Evolutionary conservation across 2,888 invertebrate genomes (phyloP).

Genomic region (Drosophila crucigera): DNA sequence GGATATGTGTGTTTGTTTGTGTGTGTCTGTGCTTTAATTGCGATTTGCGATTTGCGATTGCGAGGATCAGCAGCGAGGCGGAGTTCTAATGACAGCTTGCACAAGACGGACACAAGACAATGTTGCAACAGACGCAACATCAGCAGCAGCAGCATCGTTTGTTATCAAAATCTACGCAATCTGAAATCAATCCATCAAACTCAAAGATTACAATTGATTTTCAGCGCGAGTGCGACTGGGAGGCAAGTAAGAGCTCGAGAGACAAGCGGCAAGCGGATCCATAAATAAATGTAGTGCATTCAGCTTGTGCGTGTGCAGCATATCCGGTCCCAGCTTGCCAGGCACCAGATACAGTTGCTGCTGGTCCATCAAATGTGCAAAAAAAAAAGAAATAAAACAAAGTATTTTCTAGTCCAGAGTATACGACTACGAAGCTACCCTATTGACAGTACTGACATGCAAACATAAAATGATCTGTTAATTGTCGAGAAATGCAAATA

Average conservation of each 20-base stretch:
- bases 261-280: slow-evolving; percentile 74
- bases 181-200: slow-evolving; percentile 82
- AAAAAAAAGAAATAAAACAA: slow-evolving; percentile 12
- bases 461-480: not conserved
- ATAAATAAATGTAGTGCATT: slow-evolving; percentile 82
- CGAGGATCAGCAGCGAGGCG: slow-evolving; percentile 18
- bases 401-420: slow-evolving; percentile 1
- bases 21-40: slow-evolving; percentile 65
- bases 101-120: slow-evolving; percentile 8
- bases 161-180: slow-evolving; percentile 76
- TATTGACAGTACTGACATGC: not conserved
- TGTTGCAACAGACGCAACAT: not conserved
- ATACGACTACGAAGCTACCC: not conserved
- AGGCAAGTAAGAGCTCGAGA: slow-evolving; percentile 4
- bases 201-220: slow-evolving; percentile 77
- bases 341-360: slow-evolving; percentile 26
- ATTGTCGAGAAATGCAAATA: not conserved
- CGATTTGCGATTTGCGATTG: slow-evolving; percentile 27
- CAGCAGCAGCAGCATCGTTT: slow-evolving; percentile 2
- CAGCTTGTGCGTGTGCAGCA: slow-evolving; percentile 69
- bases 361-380: slow-evolving; percentile 73
- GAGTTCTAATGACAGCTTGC: slow-evolving; percentile 75
- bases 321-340: slow-evolving; percentile 66
- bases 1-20: not conserved
- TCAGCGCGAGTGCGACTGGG: slow-evolving; percentile 22